phyloP scores from a whole-genome alignment of 1,140 invertebrate genomes.

The Drosophila parabipectinata region DNA sequence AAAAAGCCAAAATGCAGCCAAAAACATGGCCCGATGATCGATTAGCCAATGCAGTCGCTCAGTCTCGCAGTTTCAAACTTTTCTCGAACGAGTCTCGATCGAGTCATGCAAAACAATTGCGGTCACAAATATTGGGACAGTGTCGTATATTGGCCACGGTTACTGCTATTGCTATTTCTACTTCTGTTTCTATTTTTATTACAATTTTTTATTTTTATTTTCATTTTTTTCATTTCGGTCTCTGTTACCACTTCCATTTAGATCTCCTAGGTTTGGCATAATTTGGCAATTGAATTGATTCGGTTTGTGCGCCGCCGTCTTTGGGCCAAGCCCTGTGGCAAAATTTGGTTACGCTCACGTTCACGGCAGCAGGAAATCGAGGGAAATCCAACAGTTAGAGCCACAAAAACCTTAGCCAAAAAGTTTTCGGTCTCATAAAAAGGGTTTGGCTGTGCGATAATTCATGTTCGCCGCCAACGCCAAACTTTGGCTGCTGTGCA shows the following conservation, averaged over 20 bases:
- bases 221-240: slow-evolving; percentile 24
- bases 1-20: slow-evolving; percentile 43
- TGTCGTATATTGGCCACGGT: slow-evolving; percentile 62
- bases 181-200: slow-evolving; percentile 12
- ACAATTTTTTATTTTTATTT: slow-evolving; percentile 11
- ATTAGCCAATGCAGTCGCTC: slow-evolving; percentile 75
- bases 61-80: slow-evolving; percentile 25
- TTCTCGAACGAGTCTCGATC: slow-evolving; percentile 30
- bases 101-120: slow-evolving; percentile 78
- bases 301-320: slow-evolving; percentile 20
- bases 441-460: slow-evolving; percentile 78
- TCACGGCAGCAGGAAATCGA: slow-evolving; percentile 65
- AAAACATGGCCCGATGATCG: slow-evolving; percentile 75
- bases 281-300: slow-evolving; percentile 82
- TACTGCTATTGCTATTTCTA: slow-evolving; percentile 20
- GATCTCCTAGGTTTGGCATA: slow-evolving; percentile 65
- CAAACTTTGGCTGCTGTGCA: slow-evolving; percentile 48
- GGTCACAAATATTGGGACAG: slow-evolving; percentile 78
- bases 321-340: slow-evolving; percentile 74
- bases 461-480: slow-evolving; percentile 81
- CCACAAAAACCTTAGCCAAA: slow-evolving; percentile 41
- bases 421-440: slow-evolving; percentile 70
- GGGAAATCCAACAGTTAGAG: slow-evolving; percentile 34
- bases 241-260: slow-evolving; percentile 24
- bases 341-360: slow-evolving; percentile 81